These are phyloP conservation scores for Drosophila melanosoma DNA, from an alignment of 2,888 invertebrate genomes.

Conservation along the genomic window DNA sequence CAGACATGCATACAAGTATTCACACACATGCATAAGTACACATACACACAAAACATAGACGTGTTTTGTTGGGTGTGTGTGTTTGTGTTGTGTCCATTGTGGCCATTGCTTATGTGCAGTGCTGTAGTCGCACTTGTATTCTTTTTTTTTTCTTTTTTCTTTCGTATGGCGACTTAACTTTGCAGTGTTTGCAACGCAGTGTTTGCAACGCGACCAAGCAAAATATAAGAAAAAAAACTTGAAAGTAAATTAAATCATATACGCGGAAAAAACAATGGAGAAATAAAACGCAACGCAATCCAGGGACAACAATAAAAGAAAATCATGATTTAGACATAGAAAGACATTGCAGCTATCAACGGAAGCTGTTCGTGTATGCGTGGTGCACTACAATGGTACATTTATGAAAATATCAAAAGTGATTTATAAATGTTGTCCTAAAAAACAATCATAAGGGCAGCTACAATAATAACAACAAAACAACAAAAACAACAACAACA, in stretches of 20 bases:
- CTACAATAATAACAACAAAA: conserved; percentile 20
- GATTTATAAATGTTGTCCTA: conserved; percentile 22
- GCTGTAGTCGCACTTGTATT: conserved; percentile 35
- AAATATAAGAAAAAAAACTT: conserved; percentile 2
- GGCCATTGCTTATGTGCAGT: conserved; percentile 53
- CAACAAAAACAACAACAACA: conserved; percentile 7
- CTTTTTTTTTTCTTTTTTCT: conserved; percentile 22
- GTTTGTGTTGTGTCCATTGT: conserved; percentile 54
- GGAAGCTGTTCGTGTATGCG: conserved; percentile 7
- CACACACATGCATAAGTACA: conserved; percentile 13
- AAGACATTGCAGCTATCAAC: conserved; percentile 6
- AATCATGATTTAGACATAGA: conserved; percentile 18
- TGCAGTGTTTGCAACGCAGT: conserved; percentile 34
- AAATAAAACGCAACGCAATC: conserved; percentile 8
- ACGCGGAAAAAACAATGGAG: conserved; percentile 34
- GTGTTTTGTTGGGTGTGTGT: conserved; percentile 49
- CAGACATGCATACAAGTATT: conserved; percentile 22
- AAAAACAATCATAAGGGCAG: conserved; percentile 35
- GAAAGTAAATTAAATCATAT: conserved; percentile 14
- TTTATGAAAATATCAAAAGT: not conserved
- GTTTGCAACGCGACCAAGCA: conserved; percentile 18
- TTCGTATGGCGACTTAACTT: conserved; percentile 43
- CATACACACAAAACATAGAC: conserved; percentile 18
- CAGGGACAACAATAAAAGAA: conserved; percentile 8
- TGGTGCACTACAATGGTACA: not conserved